Evolutionary conservation across 2,888 invertebrate species (phyloP).

Genomic region (Clivina fossor): DNA sequence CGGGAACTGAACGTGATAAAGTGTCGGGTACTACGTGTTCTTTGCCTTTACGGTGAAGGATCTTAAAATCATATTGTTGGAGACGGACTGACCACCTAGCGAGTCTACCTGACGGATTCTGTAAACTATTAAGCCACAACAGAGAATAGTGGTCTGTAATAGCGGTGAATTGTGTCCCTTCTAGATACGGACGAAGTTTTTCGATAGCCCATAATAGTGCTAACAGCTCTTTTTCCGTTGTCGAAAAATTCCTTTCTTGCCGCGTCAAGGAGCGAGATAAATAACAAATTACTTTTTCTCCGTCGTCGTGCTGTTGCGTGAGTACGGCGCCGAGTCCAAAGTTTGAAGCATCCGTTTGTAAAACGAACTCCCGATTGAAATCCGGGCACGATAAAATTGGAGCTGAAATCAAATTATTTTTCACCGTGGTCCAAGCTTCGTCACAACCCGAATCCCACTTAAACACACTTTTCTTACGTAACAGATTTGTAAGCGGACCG

Average conservation of each 20-base stretch:
- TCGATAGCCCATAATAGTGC: slow-evolving; percentile 6
- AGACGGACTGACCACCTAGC: neutral
- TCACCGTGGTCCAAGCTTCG: neutral
- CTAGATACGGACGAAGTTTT: slow-evolving; percentile 2
- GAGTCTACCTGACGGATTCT: neutral
- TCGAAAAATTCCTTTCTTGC: neutral
- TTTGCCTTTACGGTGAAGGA: slow-evolving; percentile 43
- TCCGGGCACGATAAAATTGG: slow-evolving; percentile 7
- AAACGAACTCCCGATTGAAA: neutral
- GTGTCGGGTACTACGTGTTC: slow-evolving; percentile 45
- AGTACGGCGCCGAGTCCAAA: slow-evolving; percentile 2
- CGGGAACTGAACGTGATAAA: slow-evolving; percentile 38
- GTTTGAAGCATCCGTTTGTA: neutral
- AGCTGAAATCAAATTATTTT: slow-evolving; percentile 2
- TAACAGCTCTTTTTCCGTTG: neutral
- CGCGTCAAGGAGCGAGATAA: neutral
- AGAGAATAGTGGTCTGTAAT: slow-evolving; percentile 12
- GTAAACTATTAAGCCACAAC: neutral
- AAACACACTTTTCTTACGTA: neutral
- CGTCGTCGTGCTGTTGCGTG: neutral
- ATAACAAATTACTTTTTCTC: too few relatives aligned
- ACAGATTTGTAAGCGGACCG: neutral
- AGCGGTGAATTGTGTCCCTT: slow-evolving; percentile 10
- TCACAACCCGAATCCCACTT: neutral
- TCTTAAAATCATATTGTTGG: slow-evolving; percentile 41